These are phyloP conservation scores for Chascanopsetta lugubris DNA, from an alignment of 2,113 vertebrate genomes.

Conservation along the genomic window DNA sequence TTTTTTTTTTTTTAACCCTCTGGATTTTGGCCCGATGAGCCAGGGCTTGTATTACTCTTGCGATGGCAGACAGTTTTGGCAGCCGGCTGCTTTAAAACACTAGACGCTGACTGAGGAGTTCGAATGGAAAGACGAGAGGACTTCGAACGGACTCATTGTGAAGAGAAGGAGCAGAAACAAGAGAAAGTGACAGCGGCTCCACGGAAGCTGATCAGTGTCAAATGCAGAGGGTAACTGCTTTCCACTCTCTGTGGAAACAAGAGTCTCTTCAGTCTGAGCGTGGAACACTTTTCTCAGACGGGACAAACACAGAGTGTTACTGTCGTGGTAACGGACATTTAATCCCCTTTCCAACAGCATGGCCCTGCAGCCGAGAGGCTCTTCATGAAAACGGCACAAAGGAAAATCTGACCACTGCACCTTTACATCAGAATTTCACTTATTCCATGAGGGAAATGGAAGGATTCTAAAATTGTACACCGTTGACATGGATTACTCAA, in stretches of 20 bases:
- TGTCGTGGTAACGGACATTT: not conserved
- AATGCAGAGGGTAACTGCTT: not conserved
- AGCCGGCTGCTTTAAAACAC: slow-evolving; percentile 18
- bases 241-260: not conserved
- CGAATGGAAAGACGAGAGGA: slow-evolving; percentile 20
- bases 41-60: slow-evolving; percentile 40
- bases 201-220: slow-evolving; percentile 8
- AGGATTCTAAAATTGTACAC: too few species aligned
- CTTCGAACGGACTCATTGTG: slow-evolving; percentile 23
- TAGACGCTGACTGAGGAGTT: slow-evolving; percentile 32
- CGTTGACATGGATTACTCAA: too few species aligned
- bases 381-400: too few species aligned
- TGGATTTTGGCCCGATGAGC: slow-evolving; percentile 38
- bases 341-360: too few species aligned
- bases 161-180: not conserved
- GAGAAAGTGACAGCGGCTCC: not conserved
- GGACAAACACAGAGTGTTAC: too few species aligned
- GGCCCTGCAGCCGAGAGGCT: too few species aligned
- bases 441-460: not conserved
- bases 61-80: slow-evolving; percentile 43
- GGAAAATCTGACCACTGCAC: too few species aligned
- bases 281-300: not conserved
- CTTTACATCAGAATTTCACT: not conserved
- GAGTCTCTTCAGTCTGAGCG: not conserved
- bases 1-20: too few species aligned